Conservation (phyloP, 1,140 invertebrate genomes). For the Eumeta japonica region DNA sequence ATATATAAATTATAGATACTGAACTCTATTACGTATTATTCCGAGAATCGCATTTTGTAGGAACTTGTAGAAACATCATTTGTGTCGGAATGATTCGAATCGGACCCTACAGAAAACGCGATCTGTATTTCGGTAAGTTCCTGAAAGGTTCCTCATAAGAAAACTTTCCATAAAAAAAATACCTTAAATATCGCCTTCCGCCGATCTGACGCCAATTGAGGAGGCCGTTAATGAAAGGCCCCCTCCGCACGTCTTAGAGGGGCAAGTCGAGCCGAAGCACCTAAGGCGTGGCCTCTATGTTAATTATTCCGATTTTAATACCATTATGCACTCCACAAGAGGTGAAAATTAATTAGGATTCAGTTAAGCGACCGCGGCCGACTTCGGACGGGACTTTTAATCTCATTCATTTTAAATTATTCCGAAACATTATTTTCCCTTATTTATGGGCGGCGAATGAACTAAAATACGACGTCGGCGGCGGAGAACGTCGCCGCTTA, state of each 20-base stretch:
- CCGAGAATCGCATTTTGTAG: no score
- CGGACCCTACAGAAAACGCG: no score
- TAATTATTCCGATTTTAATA: slow-evolving; percentile 50
- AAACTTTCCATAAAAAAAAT: no score
- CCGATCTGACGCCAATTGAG: no score
- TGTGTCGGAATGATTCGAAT: no score
- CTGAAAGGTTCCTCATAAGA: not conserved
- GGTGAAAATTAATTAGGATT: slow-evolving; percentile 52
- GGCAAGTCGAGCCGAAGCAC: not conserved
- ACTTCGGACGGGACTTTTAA: slow-evolving; percentile 40
- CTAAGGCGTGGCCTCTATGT: no score
- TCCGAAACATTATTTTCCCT: slow-evolving; percentile 46
- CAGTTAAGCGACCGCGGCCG: slow-evolving; percentile 34
- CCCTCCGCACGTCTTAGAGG: not conserved
- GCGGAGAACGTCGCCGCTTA: no score
- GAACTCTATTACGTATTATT: no score
- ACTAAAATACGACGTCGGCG: not conserved
- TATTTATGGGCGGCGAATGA: slow-evolving; percentile 19
- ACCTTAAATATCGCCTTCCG: not conserved
- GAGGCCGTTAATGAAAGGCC: no score
- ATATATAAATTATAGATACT: no score
- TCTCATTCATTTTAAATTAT: slow-evolving; percentile 56
- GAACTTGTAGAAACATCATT: no score
- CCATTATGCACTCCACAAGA: slow-evolving; percentile 46
- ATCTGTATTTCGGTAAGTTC: no score